Evolutionary conservation across 2,888 invertebrate genomes (phyloP).

Genomic region (Campaea margaritaria): DNA sequence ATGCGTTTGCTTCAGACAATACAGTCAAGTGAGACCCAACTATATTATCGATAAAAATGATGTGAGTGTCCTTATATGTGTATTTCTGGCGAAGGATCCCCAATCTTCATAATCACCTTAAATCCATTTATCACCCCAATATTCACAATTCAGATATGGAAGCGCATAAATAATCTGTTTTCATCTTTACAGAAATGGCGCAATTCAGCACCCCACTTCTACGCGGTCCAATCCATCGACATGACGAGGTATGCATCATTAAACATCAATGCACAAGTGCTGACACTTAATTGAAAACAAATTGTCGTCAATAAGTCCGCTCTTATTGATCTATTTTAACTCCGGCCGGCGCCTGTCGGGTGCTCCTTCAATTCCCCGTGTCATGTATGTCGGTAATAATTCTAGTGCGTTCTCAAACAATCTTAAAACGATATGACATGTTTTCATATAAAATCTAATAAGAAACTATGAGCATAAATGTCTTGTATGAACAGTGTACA

Average conservation of each 20-base stretch:
- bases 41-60: slow-evolving; percentile 72
- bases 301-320: slow-evolving; percentile 70
- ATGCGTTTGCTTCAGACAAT: slow-evolving; percentile 64
- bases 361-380: slow-evolving; percentile 63
- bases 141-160: neutral
- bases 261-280: slow-evolving; percentile 49
- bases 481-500: slow-evolving; percentile 18
- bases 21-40: slow-evolving; percentile 81
- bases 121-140: neutral
- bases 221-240: slow-evolving; percentile 76
- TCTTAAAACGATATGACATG: slow-evolving; percentile 5
- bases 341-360: slow-evolving; percentile 60
- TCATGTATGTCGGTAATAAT: no score
- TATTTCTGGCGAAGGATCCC: slow-evolving; percentile 29
- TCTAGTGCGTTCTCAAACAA: slow-evolving; percentile 16
- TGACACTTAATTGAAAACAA: slow-evolving; percentile 61
- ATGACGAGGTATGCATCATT: slow-evolving; percentile 67
- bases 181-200: slow-evolving; percentile 79
- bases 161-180: slow-evolving; percentile 16
- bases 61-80: slow-evolving; percentile 70
- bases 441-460: slow-evolving; percentile 6
- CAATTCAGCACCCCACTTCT: slow-evolving; percentile 78
- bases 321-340: slow-evolving; percentile 78
- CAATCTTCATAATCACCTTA: neutral
- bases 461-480: neutral